phyloP scores from a whole-genome alignment of 2,113 vertebrate species.

The Nothobranchius kuhntae region DNA sequence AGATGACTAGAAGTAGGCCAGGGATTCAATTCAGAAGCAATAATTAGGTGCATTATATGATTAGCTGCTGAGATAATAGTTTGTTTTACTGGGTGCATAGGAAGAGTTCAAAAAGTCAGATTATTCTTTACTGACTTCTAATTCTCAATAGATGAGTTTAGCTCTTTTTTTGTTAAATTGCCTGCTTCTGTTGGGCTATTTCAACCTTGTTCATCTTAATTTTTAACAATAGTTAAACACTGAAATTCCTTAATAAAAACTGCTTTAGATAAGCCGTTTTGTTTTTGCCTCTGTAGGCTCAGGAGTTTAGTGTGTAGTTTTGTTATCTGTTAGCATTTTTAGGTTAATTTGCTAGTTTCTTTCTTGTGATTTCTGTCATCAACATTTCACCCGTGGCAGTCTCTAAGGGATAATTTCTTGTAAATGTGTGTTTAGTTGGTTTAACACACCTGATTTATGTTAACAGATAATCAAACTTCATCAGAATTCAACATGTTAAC shows the following conservation, averaged over 20 bases:
- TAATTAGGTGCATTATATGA: constrained; percentile 56
- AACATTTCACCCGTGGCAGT: too few species aligned
- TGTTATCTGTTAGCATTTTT: too few species aligned
- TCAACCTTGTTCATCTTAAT: not conserved
- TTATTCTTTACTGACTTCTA: constrained; percentile 38
- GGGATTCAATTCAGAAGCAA: constrained; percentile 41
- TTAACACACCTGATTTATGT: too few species aligned
- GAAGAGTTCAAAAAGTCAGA: constrained; percentile 49
- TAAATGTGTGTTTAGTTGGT: too few species aligned
- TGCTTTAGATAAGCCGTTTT: constrained; percentile 53
- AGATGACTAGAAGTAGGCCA: constrained; percentile 57
- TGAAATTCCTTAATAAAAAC: constrained; percentile 17
- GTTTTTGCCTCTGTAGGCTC: too few species aligned
- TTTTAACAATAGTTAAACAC: constrained; percentile 31
- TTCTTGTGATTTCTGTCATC: too few species aligned
- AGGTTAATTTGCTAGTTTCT: too few species aligned
- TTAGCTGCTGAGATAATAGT: constrained; percentile 58
- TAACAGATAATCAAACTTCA: too few species aligned
- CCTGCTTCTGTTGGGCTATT: constrained; percentile 9
- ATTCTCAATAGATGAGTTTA: constrained; percentile 4
- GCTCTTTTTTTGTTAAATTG: constrained; percentile 24
- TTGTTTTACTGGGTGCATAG: constrained; percentile 42
- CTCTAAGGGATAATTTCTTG: too few species aligned
- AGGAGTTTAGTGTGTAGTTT: too few species aligned
- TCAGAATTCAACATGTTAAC: too few species aligned